A percentile compares a stretch with the other conserved stretches of the same genome.
Evolutionary conservation across 2,797 vertebrate genomes (phyloP).

Genomic region (Dromococcyx pavoninus): DNA sequence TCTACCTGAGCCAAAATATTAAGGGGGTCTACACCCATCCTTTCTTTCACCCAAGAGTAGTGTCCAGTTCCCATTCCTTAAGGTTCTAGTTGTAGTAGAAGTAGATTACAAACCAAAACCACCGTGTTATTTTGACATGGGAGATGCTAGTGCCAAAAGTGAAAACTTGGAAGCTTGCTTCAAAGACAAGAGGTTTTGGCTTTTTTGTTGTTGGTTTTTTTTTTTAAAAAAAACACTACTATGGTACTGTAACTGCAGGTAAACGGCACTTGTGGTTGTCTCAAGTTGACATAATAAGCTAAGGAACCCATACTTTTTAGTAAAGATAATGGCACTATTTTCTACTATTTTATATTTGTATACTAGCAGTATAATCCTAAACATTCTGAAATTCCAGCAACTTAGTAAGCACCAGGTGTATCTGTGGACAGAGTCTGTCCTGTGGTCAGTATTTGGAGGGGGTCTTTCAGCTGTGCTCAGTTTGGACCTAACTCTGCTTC

Average conservation of each 20-base stretch:
- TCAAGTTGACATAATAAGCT: not conserved
- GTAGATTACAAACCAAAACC: slow-evolving; percentile 5
- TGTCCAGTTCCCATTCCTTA: not conserved
- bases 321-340: not conserved
- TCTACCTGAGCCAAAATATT: slow-evolving; percentile 22
- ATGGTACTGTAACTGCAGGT: slow-evolving; percentile 1
- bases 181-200: not conserved
- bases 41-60: not conserved
- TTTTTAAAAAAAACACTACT: not conserved
- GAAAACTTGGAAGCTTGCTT: not conserved
- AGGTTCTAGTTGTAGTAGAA: not conserved
- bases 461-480: not conserved
- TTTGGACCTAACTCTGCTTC: not conserved
- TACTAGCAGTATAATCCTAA: not conserved
- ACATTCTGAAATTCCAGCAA: not conserved
- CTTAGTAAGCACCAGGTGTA: not conserved
- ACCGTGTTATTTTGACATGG: slow-evolving; percentile 20
- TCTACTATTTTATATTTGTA: not conserved
- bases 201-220: not conserved
- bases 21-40: not conserved
- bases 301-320: not conserved
- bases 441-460: not conserved
- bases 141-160: slow-evolving; percentile 35
- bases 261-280: not conserved
- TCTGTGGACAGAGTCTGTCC: not conserved